Percentiles rank a stretch among this genome's conserved stretches.
Evolutionary conservation across 2,888 invertebrate species (phyloP).

Genomic region (Mechanitis messenoides): DNA sequence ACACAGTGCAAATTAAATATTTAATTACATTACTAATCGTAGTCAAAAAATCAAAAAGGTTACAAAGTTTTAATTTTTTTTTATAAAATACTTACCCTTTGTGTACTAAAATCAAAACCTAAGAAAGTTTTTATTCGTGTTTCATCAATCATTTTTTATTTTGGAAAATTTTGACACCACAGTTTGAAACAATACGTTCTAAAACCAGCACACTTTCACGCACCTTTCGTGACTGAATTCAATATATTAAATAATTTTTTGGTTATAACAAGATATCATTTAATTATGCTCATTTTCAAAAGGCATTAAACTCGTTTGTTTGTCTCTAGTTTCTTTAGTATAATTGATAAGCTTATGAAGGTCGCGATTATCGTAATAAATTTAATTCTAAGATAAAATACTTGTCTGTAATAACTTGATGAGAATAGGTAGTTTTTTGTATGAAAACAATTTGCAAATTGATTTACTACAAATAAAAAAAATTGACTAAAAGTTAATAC

Average conservation of each 20-base stretch:
- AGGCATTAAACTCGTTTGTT: conserved; percentile 4
- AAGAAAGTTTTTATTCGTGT: conserved; percentile 78
- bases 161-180: conserved; percentile 63
- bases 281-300: conserved; percentile 1
- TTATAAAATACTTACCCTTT: conserved; percentile 79
- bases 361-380: conserved; percentile 3
- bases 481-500: no score
- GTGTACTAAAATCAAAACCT: conserved; percentile 91
- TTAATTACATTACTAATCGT: no score
- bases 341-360: conserved; percentile 1
- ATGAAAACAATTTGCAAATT: no score
- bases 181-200: conserved; percentile 34
- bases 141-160: conserved; percentile 61
- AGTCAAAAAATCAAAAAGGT: no score
- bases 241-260: conserved; percentile 15
- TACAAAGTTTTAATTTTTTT: no score
- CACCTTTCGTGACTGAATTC: conserved; percentile 22
- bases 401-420: neutral
- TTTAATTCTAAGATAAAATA: neutral
- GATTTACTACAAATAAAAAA: no score
- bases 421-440: no score
- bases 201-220: conserved; percentile 23
- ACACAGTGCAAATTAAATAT: no score
- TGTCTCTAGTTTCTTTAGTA: neutral
- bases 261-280: conserved; percentile 2